Conservation (phyloP, 2,888 invertebrate species). For the Spodoptera exigua region DNA sequence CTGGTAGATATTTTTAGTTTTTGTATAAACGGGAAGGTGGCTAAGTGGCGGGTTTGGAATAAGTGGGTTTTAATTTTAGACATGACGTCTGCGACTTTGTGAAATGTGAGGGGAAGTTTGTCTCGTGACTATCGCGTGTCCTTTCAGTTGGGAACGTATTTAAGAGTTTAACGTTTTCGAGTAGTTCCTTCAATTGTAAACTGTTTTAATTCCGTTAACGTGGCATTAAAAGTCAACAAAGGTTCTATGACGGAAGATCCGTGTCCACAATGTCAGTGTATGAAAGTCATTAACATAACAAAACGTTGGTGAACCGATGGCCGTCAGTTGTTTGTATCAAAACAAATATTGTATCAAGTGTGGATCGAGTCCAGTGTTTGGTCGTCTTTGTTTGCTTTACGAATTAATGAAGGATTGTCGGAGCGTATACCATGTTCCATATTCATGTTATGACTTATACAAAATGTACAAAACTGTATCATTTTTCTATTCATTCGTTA, state of each 20-base stretch:
- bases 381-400: constrained; percentile 79
- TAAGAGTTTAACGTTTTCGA: constrained; percentile 46
- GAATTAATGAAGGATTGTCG: constrained; percentile 86
- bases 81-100: constrained; percentile 81
- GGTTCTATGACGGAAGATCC: constrained; percentile 64
- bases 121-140: constrained; percentile 85
- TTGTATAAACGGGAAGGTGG: constrained; percentile 86
- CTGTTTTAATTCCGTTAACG: constrained; percentile 27
- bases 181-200: constrained; percentile 16
- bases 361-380: constrained; percentile 82
- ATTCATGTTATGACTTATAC: constrained; percentile 42
- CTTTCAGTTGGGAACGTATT: constrained; percentile 74
- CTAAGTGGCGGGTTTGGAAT: constrained; percentile 88
- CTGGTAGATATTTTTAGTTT: constrained; percentile 87
- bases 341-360: constrained; percentile 88
- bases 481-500: constrained; percentile 52
- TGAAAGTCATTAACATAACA: constrained; percentile 83
- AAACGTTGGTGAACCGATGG: constrained; percentile 80
- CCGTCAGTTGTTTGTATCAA: constrained; percentile 85
- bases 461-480: too few species aligned
- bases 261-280: constrained; percentile 74
- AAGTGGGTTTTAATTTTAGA: constrained; percentile 89
- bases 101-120: constrained; percentile 84
- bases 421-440: constrained; percentile 66
- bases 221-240: constrained; percentile 62